Conservation (phyloP, 2,797 vertebrate genomes). For the Saxicola maurus region DNA sequence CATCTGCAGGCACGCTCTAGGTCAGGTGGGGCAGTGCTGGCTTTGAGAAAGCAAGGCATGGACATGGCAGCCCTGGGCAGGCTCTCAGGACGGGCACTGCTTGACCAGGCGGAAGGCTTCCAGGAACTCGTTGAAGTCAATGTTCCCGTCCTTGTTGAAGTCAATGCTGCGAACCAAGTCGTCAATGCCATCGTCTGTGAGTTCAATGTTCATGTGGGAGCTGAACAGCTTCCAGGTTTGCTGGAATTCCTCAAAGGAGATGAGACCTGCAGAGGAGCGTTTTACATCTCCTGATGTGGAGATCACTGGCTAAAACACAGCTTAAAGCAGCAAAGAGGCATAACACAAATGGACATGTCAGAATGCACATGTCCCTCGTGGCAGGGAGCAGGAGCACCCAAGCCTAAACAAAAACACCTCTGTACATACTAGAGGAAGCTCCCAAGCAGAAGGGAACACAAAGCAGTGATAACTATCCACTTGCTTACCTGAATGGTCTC, state of each 20-base stretch:
- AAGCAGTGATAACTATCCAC: too few relatives aligned
- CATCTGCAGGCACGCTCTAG: not conserved
- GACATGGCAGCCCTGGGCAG: rapidly evolving
- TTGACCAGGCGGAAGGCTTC: conserved; percentile 91
- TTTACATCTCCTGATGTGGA: not conserved
- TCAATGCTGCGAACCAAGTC: conserved; percentile 89
- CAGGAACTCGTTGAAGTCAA: conserved; percentile 95
- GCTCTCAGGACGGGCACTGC: conserved; percentile 38
- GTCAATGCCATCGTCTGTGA: conserved; percentile 80
- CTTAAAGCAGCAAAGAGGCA: not conserved
- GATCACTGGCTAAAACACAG: not conserved
- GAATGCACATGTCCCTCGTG: not conserved
- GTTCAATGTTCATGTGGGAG: conserved; percentile 82
- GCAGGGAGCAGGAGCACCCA: not conserved
- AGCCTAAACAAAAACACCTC: not conserved
- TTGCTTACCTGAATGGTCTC: conserved; percentile 86
- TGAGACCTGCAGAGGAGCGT: conserved; percentile 72
- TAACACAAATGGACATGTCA: not conserved
- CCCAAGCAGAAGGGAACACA: not conserved
- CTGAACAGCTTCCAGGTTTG: conserved; percentile 93
- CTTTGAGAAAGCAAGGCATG: not conserved
- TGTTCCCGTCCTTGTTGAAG: conserved; percentile 94
- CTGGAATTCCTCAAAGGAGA: conserved; percentile 89
- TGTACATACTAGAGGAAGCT: not conserved
- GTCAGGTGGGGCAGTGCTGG: not conserved